These are phyloP conservation scores for Propsilocerus akamusi DNA, from an alignment of 1,140 invertebrate species.

Conservation along the genomic window DNA sequence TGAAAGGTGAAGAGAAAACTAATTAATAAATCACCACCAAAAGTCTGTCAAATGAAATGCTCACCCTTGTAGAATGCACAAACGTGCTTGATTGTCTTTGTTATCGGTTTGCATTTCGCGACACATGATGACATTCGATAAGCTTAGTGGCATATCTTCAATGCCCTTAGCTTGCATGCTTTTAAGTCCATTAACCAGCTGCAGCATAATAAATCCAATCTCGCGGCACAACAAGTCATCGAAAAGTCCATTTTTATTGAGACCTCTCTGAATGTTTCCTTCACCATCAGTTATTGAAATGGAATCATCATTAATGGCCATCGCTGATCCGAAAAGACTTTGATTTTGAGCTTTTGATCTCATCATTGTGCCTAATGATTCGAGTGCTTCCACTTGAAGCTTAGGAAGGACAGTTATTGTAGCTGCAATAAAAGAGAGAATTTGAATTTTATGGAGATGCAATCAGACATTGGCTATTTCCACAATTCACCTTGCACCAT, in stretches of 20 bases:
- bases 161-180: slow-evolving; percentile 66
- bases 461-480: background rate
- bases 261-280: background rate
- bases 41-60: slow-evolving; percentile 5
- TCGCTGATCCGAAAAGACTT: slow-evolving; percentile 21
- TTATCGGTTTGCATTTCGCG: slow-evolving; percentile 33
- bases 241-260: slow-evolving; percentile 9
- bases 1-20: slow-evolving; percentile 11
- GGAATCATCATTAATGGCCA: slow-evolving; percentile 17
- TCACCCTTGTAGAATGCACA: slow-evolving; percentile 58
- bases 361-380: slow-evolving; percentile 35
- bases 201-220: slow-evolving; percentile 51
- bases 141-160: slow-evolving; percentile 47
- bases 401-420: slow-evolving; percentile 53
- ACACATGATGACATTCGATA: slow-evolving; percentile 31
- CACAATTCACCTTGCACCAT: slow-evolving; percentile 36
- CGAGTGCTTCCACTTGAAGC: slow-evolving; percentile 46
- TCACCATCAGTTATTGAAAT: slow-evolving; percentile 8
- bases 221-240: slow-evolving; percentile 27
- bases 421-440: slow-evolving; percentile 29
- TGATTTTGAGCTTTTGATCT: slow-evolving; percentile 25
- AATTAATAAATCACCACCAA: background rate
- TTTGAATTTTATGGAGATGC: background rate
- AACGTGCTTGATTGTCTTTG: slow-evolving; percentile 33
- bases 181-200: slow-evolving; percentile 62